These are phyloP conservation scores for Callospermophilus lateralis DNA, from an alignment of 2,113 vertebrate species.

Conservation along the genomic window DNA sequence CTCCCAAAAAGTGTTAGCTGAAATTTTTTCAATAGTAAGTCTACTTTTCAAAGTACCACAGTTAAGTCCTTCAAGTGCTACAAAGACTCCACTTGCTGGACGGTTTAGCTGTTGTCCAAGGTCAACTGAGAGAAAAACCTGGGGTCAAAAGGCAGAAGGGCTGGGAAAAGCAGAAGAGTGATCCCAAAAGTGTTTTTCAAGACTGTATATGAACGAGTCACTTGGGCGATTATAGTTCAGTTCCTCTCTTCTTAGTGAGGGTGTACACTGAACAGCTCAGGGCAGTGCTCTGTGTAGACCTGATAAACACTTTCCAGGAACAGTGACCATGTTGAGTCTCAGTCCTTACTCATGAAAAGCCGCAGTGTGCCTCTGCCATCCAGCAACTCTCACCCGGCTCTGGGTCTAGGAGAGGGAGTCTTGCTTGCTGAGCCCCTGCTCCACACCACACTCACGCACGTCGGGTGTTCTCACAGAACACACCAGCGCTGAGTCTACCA, in stretches of 20 bases:
- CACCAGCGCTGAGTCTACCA: fast-evolving
- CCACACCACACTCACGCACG: fast-evolving
- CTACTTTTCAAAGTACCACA: background rate
- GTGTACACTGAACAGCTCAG: too few species aligned
- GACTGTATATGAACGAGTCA: background rate
- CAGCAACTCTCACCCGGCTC: background rate
- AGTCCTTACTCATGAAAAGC: background rate
- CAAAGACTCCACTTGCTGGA: background rate
- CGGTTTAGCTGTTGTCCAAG: background rate
- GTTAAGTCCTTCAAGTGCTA: background rate
- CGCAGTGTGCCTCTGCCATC: background rate
- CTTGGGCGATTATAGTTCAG: too few species aligned
- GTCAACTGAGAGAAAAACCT: background rate
- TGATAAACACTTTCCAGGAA: background rate
- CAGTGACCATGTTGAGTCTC: background rate
- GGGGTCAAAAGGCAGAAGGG: too few species aligned
- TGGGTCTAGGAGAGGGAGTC: background rate
- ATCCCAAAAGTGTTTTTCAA: too few species aligned
- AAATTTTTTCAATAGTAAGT: background rate
- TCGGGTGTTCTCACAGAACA: too few species aligned
- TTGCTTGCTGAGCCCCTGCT: background rate
- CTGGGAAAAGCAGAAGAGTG: background rate
- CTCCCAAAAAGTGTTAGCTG: background rate
- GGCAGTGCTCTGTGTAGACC: background rate
- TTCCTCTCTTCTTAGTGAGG: background rate